phyloP scores from a whole-genome alignment of 2,113 vertebrate genomes.

The Tachysurus vachellii region DNA sequence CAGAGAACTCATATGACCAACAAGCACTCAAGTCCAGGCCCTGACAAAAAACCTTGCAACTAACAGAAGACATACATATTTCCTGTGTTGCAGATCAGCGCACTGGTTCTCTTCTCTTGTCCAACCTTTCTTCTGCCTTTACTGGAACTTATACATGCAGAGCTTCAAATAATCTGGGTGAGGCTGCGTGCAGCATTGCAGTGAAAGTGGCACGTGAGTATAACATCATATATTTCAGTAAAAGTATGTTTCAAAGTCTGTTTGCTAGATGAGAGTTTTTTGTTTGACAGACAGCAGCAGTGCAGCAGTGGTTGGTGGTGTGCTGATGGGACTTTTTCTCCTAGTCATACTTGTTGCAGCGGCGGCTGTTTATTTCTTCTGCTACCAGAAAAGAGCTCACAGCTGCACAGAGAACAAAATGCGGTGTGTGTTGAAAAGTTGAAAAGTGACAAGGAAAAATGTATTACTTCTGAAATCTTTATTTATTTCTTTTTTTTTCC shows the following conservation, averaged over 20 bases:
- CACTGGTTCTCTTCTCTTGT: slow-evolving; percentile 67
- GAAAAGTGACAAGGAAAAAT: neutral
- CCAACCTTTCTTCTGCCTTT: slow-evolving; percentile 68
- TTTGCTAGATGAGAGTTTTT: neutral
- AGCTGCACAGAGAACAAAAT: slow-evolving; percentile 39
- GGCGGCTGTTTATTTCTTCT: slow-evolving; percentile 45
- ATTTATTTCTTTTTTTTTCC: neutral
- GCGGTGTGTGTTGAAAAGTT: slow-evolving; percentile 46
- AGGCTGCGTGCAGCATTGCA: slow-evolving; percentile 63
- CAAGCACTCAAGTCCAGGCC: no score
- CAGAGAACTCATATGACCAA: no score
- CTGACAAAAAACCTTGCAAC: neutral
- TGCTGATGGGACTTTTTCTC: slow-evolving; percentile 68
- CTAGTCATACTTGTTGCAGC: slow-evolving; percentile 63
- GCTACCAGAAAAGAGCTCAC: slow-evolving; percentile 39
- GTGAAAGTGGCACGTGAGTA: slow-evolving; percentile 68
- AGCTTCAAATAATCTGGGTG: slow-evolving; percentile 70
- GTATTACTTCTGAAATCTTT: neutral
- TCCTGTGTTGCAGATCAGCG: slow-evolving; percentile 63
- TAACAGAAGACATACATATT: neutral
- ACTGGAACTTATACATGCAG: slow-evolving; percentile 71
- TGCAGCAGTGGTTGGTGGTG: slow-evolving; percentile 64
- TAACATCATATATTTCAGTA: neutral
- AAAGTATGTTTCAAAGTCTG: neutral
- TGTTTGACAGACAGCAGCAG: slow-evolving; percentile 39